These are phyloP conservation scores for Exephanes ischioxanthus DNA, from an alignment of 2,888 invertebrate species.

Conservation along the genomic window DNA sequence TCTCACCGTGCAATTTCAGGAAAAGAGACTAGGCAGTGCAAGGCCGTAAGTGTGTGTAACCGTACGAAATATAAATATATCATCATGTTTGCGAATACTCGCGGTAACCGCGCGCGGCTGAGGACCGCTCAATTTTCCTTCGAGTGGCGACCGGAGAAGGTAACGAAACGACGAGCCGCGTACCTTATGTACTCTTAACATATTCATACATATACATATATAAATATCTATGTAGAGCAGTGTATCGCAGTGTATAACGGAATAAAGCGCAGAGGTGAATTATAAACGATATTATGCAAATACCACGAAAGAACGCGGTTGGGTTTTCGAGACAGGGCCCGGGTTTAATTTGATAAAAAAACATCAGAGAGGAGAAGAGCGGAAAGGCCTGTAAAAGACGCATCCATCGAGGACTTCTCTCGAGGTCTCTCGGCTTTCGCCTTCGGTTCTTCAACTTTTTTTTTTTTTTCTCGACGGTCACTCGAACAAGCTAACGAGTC, in stretches of 20 bases:
- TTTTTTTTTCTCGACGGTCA: neutral
- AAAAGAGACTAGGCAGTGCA: slow-evolving; percentile 7
- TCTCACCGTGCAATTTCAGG: neutral
- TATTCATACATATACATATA: neutral
- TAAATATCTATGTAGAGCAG: neutral
- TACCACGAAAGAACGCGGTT: slow-evolving; percentile 69
- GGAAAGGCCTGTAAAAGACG: slow-evolving; percentile 78
- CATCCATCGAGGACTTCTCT: slow-evolving; percentile 70
- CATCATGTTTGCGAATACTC: slow-evolving; percentile 71
- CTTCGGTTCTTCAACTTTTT: slow-evolving; percentile 37
- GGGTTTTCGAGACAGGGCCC: slow-evolving; percentile 66
- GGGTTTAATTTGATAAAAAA: slow-evolving; percentile 83
- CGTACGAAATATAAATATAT: slow-evolving; percentile 71
- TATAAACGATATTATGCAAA: slow-evolving; percentile 84
- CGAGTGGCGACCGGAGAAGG: slow-evolving; percentile 37
- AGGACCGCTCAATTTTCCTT: slow-evolving; percentile 76
- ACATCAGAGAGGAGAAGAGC: slow-evolving; percentile 75
- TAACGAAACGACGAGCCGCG: slow-evolving; percentile 56
- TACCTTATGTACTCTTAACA: slow-evolving; percentile 21
- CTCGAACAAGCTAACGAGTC: neutral
- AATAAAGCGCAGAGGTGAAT: slow-evolving; percentile 81
- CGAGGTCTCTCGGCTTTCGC: slow-evolving; percentile 34
- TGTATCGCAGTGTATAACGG: slow-evolving; percentile 51
- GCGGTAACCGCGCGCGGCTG: slow-evolving; percentile 38
- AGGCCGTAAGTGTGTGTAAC: slow-evolving; percentile 10